Conservation (phyloP, 2,888 invertebrate genomes). For the Eupithecia tripunctaria region DNA sequence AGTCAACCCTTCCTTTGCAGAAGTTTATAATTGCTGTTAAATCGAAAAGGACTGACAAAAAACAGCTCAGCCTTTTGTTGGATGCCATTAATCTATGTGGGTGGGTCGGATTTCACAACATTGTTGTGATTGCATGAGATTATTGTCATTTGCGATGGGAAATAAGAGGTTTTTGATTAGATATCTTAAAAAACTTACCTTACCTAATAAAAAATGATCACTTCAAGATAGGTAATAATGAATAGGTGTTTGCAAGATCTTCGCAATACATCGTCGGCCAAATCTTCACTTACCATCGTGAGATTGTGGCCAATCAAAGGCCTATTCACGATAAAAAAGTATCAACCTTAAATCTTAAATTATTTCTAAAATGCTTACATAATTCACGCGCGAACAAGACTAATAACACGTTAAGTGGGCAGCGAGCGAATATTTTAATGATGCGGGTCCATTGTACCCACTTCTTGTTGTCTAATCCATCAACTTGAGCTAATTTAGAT, state of each 20-base stretch:
- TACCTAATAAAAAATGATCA: no score
- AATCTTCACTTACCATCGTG: no score
- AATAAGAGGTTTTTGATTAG: neutral
- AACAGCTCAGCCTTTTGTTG: slow-evolving; percentile 66
- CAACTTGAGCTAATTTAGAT: slow-evolving; percentile 73
- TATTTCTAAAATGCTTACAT: slow-evolving; percentile 12
- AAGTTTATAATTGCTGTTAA: slow-evolving; percentile 84
- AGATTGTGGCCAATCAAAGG: no score
- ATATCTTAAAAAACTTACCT: no score
- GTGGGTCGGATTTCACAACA: slow-evolving; percentile 68
- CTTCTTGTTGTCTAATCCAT: slow-evolving; percentile 67
- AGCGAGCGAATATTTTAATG: slow-evolving; percentile 49
- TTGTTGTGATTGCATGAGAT: slow-evolving; percentile 44
- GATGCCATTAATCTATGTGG: slow-evolving; percentile 78
- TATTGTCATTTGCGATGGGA: slow-evolving; percentile 33
- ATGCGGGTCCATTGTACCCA: slow-evolving; percentile 74
- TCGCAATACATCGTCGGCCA: no score
- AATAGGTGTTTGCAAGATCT: no score
- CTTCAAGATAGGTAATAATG: no score
- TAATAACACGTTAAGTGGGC: slow-evolving; percentile 47
- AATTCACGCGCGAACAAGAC: slow-evolving; percentile 20
- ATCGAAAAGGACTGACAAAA: slow-evolving; percentile 76
- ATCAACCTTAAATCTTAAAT: neutral
- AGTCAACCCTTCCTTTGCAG: slow-evolving; percentile 74
- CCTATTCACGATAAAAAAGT: neutral